Evolutionary conservation across 2,888 invertebrate genomes (phyloP), one percentile per base, ranked within the genome.

Genomic region (Andrena chrysosceles): DNA sequence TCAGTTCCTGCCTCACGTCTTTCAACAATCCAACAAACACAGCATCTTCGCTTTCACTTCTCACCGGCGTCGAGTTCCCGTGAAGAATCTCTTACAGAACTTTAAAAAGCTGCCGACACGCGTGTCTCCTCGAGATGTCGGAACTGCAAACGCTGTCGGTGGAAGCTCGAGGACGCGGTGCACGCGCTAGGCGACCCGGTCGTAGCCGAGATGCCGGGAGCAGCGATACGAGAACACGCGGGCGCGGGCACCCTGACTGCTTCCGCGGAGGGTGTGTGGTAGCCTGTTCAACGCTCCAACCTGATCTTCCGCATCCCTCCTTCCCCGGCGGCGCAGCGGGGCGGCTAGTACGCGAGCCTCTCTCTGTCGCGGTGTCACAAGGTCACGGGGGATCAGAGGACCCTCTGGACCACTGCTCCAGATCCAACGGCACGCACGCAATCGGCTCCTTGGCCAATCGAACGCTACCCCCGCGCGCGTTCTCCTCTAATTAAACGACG

Each of bases 341-440:
- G 20, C 23, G 63, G 23, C 16, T 42, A 33, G 56, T 35, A 56
- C 69, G 77, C 74, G 33, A 74, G 52, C 26, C 60, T 68, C 48
- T 75, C 48, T 49, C 52, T 48, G 49, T 66, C 56, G 52, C 77
- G 85, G 87, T 87, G 87, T 87, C 87, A 87, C 87, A 87, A 87
- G 87, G 87, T 87, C 87, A 87, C 87, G 83, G 77, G 42, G 67
- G 87, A 83, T 85, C 83, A 74, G 79, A 74, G 78, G 75, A 74
- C 64, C 77, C 48, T 42, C 4, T 42, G 42, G 13, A 42, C 42
- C 42, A 42, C 52, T 72, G 83, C 71, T 74, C 73, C 79, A 79
- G 83, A 84, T 79, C 67, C 52, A 69, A 64, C 63, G 54, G 64
- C 71, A 71, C 74, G 72, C 83, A 83, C 70, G 74, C 81, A 76